These are phyloP conservation scores for Actinernus sp. DNA, from an alignment of 92 coral and sea anemone species.

Conservation along the genomic window DNA sequence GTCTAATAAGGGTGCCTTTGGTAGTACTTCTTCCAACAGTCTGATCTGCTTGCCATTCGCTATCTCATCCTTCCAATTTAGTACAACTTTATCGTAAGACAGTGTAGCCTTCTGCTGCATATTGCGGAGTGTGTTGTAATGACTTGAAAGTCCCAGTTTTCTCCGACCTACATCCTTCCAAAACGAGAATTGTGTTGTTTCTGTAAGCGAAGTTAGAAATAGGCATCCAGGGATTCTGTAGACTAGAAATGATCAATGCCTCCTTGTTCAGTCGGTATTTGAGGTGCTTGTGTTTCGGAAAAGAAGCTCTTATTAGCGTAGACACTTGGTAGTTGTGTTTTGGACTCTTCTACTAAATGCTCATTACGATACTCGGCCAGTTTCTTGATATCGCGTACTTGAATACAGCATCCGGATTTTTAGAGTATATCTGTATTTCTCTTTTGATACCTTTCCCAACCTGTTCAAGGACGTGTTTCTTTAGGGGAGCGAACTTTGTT, in stretches of 20 bases:
- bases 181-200: conserved; percentile 13
- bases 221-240: conserved; percentile 55
- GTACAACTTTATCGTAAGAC: conserved; percentile 24
- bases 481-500: conserved; percentile 47
- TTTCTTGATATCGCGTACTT: conserved; percentile 47
- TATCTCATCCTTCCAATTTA: conserved; percentile 45
- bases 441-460: conserved; percentile 1
- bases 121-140: conserved; percentile 40
- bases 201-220: conserved; percentile 38
- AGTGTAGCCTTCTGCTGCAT: conserved; percentile 29
- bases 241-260: conserved; percentile 27
- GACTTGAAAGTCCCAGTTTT: conserved; percentile 51
- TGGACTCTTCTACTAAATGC: conserved; percentile 36
- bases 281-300: conserved; percentile 3
- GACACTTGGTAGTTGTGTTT: conserved; percentile 15
- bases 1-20: conserved; percentile 5
- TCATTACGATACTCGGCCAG: conserved; percentile 16
- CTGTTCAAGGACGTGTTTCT: conserved; percentile 37
- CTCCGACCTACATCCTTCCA: conserved; percentile 57
- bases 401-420: conserved; percentile 5
- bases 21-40: conserved; percentile 31
- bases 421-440: conserved; percentile 18
- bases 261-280: conserved; percentile 37
- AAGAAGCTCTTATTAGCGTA: conserved; percentile 13
- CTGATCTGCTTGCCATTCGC: conserved; percentile 12